phyloP scores from a whole-genome alignment of 2,797 vertebrate species.

The Lepus oiostolus region DNA sequence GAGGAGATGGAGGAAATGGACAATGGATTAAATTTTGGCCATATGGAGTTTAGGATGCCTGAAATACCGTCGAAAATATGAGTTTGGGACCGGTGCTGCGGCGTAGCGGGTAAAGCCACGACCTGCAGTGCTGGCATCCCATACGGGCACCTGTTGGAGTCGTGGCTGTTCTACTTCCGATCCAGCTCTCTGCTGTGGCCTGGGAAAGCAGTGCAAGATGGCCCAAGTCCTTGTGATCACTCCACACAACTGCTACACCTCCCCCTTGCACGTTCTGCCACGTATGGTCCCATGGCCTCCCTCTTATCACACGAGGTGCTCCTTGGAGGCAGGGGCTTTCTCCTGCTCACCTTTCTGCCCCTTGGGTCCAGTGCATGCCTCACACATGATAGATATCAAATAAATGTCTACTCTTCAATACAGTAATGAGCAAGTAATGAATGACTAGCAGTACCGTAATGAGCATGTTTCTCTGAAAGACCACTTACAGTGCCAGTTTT shows the following conservation, averaged over 20 bases:
- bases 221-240: neutral
- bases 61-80: neutral
- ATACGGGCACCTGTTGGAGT: no score
- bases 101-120: no score
- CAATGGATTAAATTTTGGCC: neutral
- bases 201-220: no score
- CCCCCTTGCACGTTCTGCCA: no score
- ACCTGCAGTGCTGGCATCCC: no score
- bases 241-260: accelerated
- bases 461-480: neutral
- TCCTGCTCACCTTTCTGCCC: neutral
- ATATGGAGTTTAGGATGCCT: neutral
- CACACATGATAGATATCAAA: neutral
- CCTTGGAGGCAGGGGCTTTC: neutral
- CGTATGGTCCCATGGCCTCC: neutral
- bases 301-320: accelerated
- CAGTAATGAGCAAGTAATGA: neutral
- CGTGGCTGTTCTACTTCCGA: no score
- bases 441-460: neutral
- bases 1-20: no score
- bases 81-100: neutral
- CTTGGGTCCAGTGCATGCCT: neutral
- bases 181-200: no score
- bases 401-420: neutral
- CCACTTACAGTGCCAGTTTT: neutral